phyloP scores from a whole-genome alignment of 2,113 vertebrate species.

The Platichthys stellatus region DNA sequence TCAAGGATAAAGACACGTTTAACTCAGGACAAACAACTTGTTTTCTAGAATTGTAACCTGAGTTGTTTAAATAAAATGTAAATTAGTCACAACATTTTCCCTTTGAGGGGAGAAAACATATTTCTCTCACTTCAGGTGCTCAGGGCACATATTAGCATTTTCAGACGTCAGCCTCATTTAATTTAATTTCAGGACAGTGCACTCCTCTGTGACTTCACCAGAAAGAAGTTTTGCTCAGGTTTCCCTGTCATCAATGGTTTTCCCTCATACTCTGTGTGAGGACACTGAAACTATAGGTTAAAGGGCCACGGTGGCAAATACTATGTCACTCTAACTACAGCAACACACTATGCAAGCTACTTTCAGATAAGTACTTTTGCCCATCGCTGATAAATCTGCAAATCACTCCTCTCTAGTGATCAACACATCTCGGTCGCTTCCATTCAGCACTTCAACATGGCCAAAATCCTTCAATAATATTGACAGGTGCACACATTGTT shows the following conservation, averaged over 20 bases:
- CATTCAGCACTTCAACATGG: neutral
- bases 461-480: constrained; percentile 8
- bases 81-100: constrained; percentile 45
- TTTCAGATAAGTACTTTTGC: neutral
- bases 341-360: neutral
- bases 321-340: neutral
- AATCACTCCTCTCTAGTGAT: neutral
- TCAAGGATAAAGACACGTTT: neutral
- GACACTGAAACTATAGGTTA: constrained; percentile 5
- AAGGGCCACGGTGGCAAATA: neutral
- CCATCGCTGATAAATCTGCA: neutral
- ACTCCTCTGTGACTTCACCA: constrained; percentile 5
- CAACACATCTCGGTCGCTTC: neutral
- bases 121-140: constrained; percentile 49
- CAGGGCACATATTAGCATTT: constrained; percentile 55
- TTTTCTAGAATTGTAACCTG: constrained; percentile 3
- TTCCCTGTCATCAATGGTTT: neutral
- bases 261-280: neutral
- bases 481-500: neutral
- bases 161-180: constrained; percentile 44
- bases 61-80: constrained; percentile 30
- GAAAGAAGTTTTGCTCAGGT: constrained; percentile 1
- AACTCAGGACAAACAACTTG: neutral
- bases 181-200: constrained; percentile 31
- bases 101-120: constrained; percentile 37